Base-by-base conservation (phyloP, 2,888 invertebrate genomes). In the Caenorhabditis sinica region DNA sequence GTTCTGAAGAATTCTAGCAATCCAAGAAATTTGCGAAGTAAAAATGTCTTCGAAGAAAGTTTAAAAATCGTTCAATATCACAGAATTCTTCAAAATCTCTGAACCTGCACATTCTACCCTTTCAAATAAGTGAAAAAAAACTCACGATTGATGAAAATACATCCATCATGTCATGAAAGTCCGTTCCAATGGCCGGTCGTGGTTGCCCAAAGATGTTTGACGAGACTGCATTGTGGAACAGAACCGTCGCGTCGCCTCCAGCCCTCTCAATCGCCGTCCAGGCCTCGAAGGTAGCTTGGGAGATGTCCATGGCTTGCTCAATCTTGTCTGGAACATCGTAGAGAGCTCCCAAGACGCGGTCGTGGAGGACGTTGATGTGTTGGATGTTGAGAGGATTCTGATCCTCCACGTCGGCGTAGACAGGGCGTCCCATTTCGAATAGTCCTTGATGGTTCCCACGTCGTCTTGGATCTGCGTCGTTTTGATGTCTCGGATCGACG, bases 271-370 rank as follows among this genome's bases (percentile, higher is more conserved):
- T 11, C 8, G 23, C 20, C 53, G 23, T 53, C 53, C 20, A 53
- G 1, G 53, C 53, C 25, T 66, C 66, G 23, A 66, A 49, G 11
- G 66, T 66, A 1, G 66, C 66, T 28, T 66, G 6, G 1, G 66
- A 25, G 17, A 66, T 20, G 3, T 66, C 66, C 30, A 66, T 8
- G 0, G 66, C 66, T 25, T 66, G 49, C 11, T 45, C 49, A 2
- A n/a, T n/a, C 8, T 49, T 66, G 30, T 66, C 30, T 1, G 13
- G 17, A 25, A 49, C 51, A 6, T 30, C 33, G 20, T 68, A 68
- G 20, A 51, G 13, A 68, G 40, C 25, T n/a, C 28, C 66, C n/a
- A 68, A 11, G 0, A 20, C 28, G 8, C 66, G 66, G 20, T 68
- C 51, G 33, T 51, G 66, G 6, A 68, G 51, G 30, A 51, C 13